Evolutionary conservation across 2,797 vertebrate species (phyloP), one percentile per base, ranked within the genome.

Genomic region (Chaunax sp.): DNA sequence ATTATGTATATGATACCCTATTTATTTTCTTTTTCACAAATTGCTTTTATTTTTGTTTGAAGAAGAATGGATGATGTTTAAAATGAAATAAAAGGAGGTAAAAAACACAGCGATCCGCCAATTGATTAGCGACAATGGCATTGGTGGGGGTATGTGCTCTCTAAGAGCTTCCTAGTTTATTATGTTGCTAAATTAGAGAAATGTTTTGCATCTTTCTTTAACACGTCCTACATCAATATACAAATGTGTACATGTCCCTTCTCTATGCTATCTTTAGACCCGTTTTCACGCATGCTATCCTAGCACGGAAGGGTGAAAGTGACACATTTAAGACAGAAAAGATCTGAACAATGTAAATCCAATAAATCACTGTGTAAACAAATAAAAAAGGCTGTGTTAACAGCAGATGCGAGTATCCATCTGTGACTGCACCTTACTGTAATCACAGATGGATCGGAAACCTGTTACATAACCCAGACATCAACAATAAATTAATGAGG

Each of bases 361-460:
- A 53, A 11, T 30, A 51, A 58, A 55, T 65, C 26, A 19, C 20
- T 46, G 19, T 22, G 73, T 74, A 75, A 85, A 81, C 53, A 71
- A 75, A 78, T 79, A 30, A 59, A 25, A 33, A 58, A 44, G n/a
- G 35, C 12, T 61, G 58, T 30, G 69, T 63, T 57, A 56, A 71
- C 69, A 72, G 43, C 71, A 78, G 74, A 78, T 65, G 68, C 72
- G 49, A 37, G 68, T 62, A 71, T 80, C 63, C 55, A 44, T 80
- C 78, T 86, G 84, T 50, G 74, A 58, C 43, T 56, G 65, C 64
- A 72, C 77, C 53, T 60, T 20, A 46, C 35, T 79, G 64, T 64
- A 68, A 55, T 43, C 81, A 54, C 80, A 86, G 82, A 85, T 71
- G 78, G 64, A 77, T 73, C 60, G 14, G 59, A 55, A 59, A 12